Evolutionary conservation across 64 coral and sea anemone genomes (phyloP).

Genomic region (Montipora cactus): DNA sequence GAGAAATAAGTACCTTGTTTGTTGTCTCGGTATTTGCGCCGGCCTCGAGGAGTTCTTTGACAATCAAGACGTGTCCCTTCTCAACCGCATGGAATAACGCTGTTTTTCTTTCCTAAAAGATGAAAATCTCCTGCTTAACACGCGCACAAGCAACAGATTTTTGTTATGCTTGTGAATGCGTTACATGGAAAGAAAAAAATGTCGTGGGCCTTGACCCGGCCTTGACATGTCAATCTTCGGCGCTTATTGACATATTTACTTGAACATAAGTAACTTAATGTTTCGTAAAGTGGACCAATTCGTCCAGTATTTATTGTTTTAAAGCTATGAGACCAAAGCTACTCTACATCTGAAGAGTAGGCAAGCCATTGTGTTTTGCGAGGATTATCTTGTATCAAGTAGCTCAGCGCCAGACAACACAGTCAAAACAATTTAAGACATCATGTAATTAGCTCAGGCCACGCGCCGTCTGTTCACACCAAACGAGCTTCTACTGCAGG

Average conservation of each 20-base stretch:
- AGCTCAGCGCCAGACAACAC: not conserved
- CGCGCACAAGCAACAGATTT: not conserved
- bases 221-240: not conserved
- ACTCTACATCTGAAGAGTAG: not conserved
- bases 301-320: not conserved
- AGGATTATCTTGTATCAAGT: not conserved
- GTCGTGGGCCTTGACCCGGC: not conserved
- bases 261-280: not conserved
- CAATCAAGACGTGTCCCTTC: conserved; percentile 83
- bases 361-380: not conserved
- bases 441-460: not conserved
- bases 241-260: not conserved
- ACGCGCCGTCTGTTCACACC: not conserved
- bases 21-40: conserved; percentile 87
- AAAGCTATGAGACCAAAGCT: not conserved
- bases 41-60: conserved; percentile 87
- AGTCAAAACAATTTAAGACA: not conserved
- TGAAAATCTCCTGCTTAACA: not conserved
- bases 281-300: not conserved
- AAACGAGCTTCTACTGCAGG: not conserved
- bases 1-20: conserved; percentile 71
- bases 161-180: not conserved
- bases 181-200: not conserved
- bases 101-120: conserved; percentile 85
- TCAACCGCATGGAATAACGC: conserved; percentile 95